Conservation (phyloP, 2,797 vertebrate genomes). For the Urosaurus nigricauda region DNA sequence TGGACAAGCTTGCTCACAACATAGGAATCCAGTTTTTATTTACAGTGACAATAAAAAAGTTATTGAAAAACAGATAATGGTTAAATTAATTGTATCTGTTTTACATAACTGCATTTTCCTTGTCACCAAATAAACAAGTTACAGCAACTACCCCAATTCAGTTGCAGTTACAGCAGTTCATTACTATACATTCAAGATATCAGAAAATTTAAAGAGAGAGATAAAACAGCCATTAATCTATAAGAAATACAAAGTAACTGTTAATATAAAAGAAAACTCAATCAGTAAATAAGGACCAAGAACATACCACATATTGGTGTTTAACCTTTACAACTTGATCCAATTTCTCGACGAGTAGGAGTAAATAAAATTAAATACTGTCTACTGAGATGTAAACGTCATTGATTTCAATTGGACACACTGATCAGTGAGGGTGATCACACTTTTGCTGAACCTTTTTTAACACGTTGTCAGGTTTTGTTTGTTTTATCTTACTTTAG, state of each 20-base stretch:
- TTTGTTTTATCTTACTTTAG: no score
- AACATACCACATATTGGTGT: not conserved
- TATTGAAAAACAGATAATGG: slow-evolving; percentile 26
- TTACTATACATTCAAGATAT: slow-evolving; percentile 40
- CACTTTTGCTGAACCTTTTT: no score
- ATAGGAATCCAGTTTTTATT: not conserved
- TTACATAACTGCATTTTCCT: not conserved
- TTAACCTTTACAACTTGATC: not conserved
- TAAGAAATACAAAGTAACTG: not conserved
- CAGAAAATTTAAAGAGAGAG: not conserved
- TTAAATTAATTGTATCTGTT: not conserved
- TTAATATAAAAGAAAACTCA: not conserved
- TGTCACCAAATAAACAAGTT: no score
- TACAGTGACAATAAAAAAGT: not conserved
- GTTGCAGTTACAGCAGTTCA: slow-evolving; percentile 49
- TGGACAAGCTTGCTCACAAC: not conserved
- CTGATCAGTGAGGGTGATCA: no score
- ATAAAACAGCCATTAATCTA: not conserved
- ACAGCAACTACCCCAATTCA: no score
- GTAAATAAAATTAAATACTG: no score
- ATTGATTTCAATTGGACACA: no score
- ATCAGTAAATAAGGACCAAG: not conserved
- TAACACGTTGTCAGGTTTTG: no score
- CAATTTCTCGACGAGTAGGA: not conserved
- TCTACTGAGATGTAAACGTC: not conserved